Evolutionary conservation across 2,888 invertebrate species (phyloP).

Genomic region (Tetragnatha montana): DNA sequence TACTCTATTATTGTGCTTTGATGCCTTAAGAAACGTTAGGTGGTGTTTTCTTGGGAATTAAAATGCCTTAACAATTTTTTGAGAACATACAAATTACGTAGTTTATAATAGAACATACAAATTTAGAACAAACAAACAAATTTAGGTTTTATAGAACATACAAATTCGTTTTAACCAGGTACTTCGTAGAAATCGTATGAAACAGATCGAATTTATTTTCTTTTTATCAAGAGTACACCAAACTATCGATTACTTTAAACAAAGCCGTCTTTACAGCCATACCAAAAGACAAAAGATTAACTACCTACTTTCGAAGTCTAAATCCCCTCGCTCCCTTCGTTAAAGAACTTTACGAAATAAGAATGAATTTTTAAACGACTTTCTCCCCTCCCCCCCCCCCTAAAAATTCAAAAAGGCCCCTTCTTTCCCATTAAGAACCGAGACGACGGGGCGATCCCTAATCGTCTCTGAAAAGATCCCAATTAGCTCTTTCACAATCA

Average conservation of each 20-base stretch:
- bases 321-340: too few relatives aligned
- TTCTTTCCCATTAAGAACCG: slow-evolving; percentile 2
- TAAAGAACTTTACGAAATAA: slow-evolving; percentile 7
- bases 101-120: too few relatives aligned
- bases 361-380: slow-evolving; percentile 27
- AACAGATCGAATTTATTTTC: background rate
- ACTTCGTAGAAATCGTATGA: too few relatives aligned
- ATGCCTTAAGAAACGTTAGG: too few relatives aligned
- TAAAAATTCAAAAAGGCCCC: background rate
- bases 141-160: too few relatives aligned
- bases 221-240: background rate
- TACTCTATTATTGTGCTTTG: too few relatives aligned
- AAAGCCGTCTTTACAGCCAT: too few relatives aligned
- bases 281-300: background rate
- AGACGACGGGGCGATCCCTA: background rate
- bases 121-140: too few relatives aligned
- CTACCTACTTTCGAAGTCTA: background rate
- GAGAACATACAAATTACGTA: too few relatives aligned
- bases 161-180: too few relatives aligned
- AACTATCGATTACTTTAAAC: background rate
- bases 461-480: slow-evolving; percentile 19
- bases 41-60: too few relatives aligned
- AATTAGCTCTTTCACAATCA: slow-evolving; percentile 29
- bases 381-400: background rate
- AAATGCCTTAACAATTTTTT: too few relatives aligned